Evolutionary conservation across 2,113 vertebrate genomes (phyloP), one percentile per base, ranked within the genome.

Genomic region (Tetrao urogallus): DNA sequence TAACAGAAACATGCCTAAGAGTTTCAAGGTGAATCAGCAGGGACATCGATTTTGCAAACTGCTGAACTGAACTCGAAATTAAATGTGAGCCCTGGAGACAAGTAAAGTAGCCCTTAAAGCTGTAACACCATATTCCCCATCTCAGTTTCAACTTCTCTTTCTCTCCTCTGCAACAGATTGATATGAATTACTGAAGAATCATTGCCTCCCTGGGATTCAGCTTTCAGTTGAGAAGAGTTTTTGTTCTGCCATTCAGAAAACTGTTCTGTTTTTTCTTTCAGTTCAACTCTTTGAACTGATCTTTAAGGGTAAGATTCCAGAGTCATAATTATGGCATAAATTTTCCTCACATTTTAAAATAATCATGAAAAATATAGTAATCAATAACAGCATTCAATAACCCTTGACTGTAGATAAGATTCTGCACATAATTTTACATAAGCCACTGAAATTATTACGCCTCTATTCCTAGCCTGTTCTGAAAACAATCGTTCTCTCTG

Each of bases 61-160:
- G 57, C 63, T 28, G 81, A 57, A 27, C 48, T 79, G 71, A 93
- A 34, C 24, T 82, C 56, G 4, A 40, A 28, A 73, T 82, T 87
- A 76, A 80, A 50, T 30, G 67, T 87, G 89, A 95, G 56, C 45
- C 28, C 67, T 67, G 32, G 38, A 92, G 91, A 89, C 65, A 91
- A 85, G 42, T 8, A 52, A 86, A 86, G 36, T 19, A 80, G 36
- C 3, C 64, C 50, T 84, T 64, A 76, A 67, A 79, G 38, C 30
- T 58, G 16, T 27, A 66, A 85, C n/a, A 85, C 6, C 28, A 56
- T 63, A 19, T 7, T 63, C 58, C 36, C 73, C 54, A 63, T 87
- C 71, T 45, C n/a, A 70, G 48, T 24, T 71, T 82, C 48, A 71
- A 9, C 61, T 87, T 43, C 30, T 66, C 58, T 61, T 74, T 82